A percentile compares a stretch with the other conserved stretches of the same genome.
phyloP scores from a whole-genome alignment of 1,140 invertebrate species.

The Octopus bimaculoides region DNA sequence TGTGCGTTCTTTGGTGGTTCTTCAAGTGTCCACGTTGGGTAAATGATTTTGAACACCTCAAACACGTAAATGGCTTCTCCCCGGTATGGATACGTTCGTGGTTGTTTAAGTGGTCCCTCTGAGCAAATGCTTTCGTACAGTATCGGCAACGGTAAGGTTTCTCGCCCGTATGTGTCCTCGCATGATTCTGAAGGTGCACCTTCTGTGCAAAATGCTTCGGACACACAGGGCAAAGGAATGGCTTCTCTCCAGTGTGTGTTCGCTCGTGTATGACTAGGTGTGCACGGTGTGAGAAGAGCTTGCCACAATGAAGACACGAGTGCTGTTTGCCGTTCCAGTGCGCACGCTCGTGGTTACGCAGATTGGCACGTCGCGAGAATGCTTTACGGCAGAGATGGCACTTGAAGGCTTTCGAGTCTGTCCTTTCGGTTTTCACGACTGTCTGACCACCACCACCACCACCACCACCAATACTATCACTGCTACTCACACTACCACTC shows the following conservation, averaged over 20 bases:
- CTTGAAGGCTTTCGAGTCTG: background rate
- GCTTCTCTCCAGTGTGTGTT: conserved; percentile 32
- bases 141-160: conserved; percentile 79
- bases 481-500: background rate
- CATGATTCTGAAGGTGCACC: conserved; percentile 81
- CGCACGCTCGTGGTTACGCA: conserved; percentile 25
- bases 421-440: background rate
- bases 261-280: conserved; percentile 38
- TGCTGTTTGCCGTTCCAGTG: conserved; percentile 27
- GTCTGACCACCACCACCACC: background rate
- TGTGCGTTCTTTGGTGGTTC: conserved; percentile 5
- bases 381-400: conserved; percentile 16
- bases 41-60: background rate
- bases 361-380: conserved; percentile 17
- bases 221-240: conserved; percentile 30
- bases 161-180: conserved; percentile 69
- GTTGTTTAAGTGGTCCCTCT: conserved; percentile 91
- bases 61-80: conserved; percentile 26
- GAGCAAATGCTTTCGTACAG: conserved; percentile 81
- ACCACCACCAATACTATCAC: background rate
- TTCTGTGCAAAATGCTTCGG: conserved; percentile 24
- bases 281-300: conserved; percentile 31
- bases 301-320: conserved; percentile 22
- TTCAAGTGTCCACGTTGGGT: background rate
- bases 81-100: conserved; percentile 89